Conservation (phyloP, 2,888 invertebrate species). For the Scrobipalpa atriplicella region DNA sequence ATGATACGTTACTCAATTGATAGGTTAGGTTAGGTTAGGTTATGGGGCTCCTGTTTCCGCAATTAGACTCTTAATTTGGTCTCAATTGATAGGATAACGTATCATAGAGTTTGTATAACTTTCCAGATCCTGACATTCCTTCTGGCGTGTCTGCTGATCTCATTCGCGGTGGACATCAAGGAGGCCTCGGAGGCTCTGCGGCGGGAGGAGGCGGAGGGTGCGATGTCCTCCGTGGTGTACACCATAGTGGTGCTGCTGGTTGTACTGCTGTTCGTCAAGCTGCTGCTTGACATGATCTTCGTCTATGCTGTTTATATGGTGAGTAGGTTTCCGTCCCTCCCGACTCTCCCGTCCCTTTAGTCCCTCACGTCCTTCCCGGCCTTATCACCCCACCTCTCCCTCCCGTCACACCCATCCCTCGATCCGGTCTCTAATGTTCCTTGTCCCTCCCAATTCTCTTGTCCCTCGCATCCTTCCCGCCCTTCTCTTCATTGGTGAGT, state of each 20-base stretch:
- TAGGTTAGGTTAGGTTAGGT: no score
- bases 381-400: no score
- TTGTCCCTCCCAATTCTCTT: no score
- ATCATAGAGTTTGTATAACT: no score
- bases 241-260: conserved; percentile 67
- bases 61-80: no score
- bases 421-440: no score
- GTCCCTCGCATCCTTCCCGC: no score
- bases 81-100: no score
- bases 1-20: no score
- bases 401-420: no score
- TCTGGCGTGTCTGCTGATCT: conserved; percentile 65
- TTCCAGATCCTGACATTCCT: conserved; percentile 68
- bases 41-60: no score
- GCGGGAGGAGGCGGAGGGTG: conserved; percentile 56
- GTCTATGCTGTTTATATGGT: conserved; percentile 73
- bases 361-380: background rate
- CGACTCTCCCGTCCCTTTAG: background rate
- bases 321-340: conserved; percentile 21
- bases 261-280: conserved; percentile 64
- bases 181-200: conserved; percentile 50
- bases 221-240: conserved; percentile 65
- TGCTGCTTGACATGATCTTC: conserved; percentile 65
- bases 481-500: conserved; percentile 48
- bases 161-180: conserved; percentile 66